phyloP scores from a whole-genome alignment of 2,797 vertebrate genomes.

The Oreochromis mossambicus region DNA sequence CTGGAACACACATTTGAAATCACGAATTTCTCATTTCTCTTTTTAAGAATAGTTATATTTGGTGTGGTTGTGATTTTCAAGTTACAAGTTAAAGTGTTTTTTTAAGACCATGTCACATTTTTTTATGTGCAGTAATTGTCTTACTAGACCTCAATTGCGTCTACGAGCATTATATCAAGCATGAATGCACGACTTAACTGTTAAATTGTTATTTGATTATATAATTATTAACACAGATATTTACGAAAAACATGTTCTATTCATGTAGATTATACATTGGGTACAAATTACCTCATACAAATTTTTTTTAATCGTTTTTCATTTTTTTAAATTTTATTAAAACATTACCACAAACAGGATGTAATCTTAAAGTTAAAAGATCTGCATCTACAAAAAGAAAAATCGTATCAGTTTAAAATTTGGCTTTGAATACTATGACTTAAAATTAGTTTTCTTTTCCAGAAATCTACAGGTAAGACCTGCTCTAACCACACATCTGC shows the following conservation, averaged over 20 bases:
- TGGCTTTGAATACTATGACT: not conserved
- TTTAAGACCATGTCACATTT: not conserved
- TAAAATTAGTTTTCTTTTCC: not conserved
- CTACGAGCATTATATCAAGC: not conserved
- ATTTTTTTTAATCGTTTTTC: not conserved
- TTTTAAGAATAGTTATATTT: not conserved
- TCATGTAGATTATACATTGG: not conserved
- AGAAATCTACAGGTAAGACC: not conserved
- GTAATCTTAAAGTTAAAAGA: not conserved
- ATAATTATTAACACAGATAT: not conserved
- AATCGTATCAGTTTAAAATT: not conserved
- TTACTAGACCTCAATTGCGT: not conserved
- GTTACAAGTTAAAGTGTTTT: not conserved
- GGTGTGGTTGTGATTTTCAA: not conserved
- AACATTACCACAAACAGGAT: not conserved
- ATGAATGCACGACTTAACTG: not conserved
- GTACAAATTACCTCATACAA: not conserved
- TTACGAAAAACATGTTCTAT: not conserved
- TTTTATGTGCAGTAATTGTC: not conserved
- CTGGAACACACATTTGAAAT: not conserved
- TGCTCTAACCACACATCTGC: not conserved
- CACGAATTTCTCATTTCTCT: not conserved
- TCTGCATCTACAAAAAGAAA: not conserved
- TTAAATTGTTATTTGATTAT: not conserved
- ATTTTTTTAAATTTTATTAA: not conserved